A percentile compares a stretch with the other conserved stretches of the same genome.
Evolutionary conservation across 2,888 invertebrate species (phyloP).

Genomic region (Euproctis similis): DNA sequence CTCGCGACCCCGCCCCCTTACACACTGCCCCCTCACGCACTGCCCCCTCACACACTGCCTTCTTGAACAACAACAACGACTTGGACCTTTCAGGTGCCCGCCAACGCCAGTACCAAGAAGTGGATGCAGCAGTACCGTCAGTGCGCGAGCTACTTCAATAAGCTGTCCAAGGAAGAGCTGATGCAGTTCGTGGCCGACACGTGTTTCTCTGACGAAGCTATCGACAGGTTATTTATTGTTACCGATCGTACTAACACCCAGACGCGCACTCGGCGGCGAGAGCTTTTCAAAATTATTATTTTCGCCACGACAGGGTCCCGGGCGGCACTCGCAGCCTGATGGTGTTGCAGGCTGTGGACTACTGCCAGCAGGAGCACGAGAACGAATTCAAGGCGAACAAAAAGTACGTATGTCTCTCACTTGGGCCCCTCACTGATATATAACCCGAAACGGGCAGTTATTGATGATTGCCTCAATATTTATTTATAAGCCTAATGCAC

Average conservation of each 20-base stretch:
- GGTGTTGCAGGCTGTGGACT: constrained; percentile 64
- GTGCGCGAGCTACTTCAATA: constrained; percentile 68
- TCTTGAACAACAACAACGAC: too few relatives aligned
- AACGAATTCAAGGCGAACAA: constrained; percentile 56
- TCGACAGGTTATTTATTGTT: constrained; percentile 39
- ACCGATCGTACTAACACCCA: too few relatives aligned
- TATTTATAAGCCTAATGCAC: too few relatives aligned
- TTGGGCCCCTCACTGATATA: too few relatives aligned
- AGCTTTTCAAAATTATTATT: too few relatives aligned
- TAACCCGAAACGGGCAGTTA: too few relatives aligned
- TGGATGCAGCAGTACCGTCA: constrained; percentile 74
- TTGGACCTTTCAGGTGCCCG: constrained; percentile 33
- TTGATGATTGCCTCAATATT: too few relatives aligned
- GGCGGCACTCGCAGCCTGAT: constrained; percentile 55
- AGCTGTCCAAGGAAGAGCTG: constrained; percentile 55
- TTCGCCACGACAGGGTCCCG: constrained; percentile 62
- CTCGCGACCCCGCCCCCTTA: too few relatives aligned
- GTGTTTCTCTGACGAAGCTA: constrained; percentile 51
- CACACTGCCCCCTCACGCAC: too few relatives aligned
- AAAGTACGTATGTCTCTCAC: constrained; percentile 45
- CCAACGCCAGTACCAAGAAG: constrained; percentile 49
- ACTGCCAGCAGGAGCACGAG: constrained; percentile 65
- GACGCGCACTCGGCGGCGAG: too few relatives aligned
- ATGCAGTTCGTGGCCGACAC: constrained; percentile 46
- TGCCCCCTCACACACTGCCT: too few relatives aligned